Evolutionary conservation across 2,888 invertebrate species (phyloP), one percentile per base, ranked within the genome.

Genomic region (Hirtodrosophila confusa): DNA sequence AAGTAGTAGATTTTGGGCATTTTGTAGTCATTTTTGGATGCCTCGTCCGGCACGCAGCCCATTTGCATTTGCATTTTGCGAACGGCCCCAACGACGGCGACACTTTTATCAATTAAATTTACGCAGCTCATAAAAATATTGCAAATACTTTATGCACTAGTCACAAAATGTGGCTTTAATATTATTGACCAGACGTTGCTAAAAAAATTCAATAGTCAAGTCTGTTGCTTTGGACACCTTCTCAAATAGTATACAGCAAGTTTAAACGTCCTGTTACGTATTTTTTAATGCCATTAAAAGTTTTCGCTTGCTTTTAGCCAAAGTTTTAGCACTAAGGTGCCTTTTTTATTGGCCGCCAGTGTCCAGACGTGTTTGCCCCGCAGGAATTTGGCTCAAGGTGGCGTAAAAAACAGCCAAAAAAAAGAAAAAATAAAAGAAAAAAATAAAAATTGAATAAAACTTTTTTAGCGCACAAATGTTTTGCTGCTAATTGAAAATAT

Each of bases 401-500:
- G 78, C 78, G 40, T 12, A 65, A 69, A 68, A 69, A 69, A 63
- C 69, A 67, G 39, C 29, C 43, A 67, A 47, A 63, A 53, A 61
- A 50, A 70, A 71, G 39, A 37, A 37, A 62, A 45, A 27, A 6
- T 51, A 5, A 44, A 50, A 58, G 58, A 69, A 62, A 61, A 64
- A 56, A 60, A 55, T 54, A 61, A 75, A 61, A 84, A 82, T 71
- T 70, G 78, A 78, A 79, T 79, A 78, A 87, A 87, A 82, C 51
- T 84, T 82, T 82, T 84, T 82, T 84, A 80, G 84, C 82, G 66
- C 82, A 79, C 77, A 79, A 89, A 88, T 90, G 89, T 89, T 90
- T 88, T 89, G 82, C 86, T 89, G 89, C 89, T 90, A 90, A 90
- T 90, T 90, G 90, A 90, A 90, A 90, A 90, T 90, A 90, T 90